These are phyloP conservation scores for Ammodytes dubius DNA, from an alignment of 2,113 vertebrate genomes.

Conservation along the genomic window DNA sequence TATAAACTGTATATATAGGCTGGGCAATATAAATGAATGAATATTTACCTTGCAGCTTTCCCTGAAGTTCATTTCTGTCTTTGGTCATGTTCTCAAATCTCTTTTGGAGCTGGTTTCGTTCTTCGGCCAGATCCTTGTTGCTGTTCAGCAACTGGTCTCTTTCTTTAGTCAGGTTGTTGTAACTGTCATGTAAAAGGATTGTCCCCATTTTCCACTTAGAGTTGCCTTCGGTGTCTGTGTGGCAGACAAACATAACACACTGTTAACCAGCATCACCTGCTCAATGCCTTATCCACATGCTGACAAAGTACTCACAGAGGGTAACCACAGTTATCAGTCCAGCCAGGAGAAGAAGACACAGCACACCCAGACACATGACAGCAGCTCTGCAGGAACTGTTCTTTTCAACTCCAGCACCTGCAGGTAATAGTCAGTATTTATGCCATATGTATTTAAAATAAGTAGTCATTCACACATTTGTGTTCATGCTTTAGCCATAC, in stretches of 20 bases:
- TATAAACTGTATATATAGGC: background rate
- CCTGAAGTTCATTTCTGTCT: background rate
- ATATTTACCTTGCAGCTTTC: background rate
- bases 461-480: background rate
- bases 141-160: conserved; percentile 10
- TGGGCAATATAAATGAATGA: background rate
- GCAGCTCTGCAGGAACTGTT: conserved; percentile 12
- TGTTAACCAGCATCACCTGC: background rate
- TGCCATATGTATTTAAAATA: background rate
- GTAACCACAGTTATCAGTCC: conserved; percentile 14
- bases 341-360: conserved; percentile 47
- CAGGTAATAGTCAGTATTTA: background rate
- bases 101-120: background rate
- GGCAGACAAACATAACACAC: background rate
- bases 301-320: conserved; percentile 23
- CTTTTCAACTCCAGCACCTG: background rate
- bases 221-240: conserved; percentile 12
- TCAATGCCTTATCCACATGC: background rate
- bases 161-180: background rate
- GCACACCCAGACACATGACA: conserved; percentile 1
- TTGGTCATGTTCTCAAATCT: background rate
- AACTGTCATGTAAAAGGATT: background rate
- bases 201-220: conserved; percentile 12
- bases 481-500: background rate
- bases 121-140: background rate